Evolutionary conservation across 2,113 vertebrate species (phyloP), one percentile per base, ranked within the genome.

Genomic region (Atrichornis clamosus): DNA sequence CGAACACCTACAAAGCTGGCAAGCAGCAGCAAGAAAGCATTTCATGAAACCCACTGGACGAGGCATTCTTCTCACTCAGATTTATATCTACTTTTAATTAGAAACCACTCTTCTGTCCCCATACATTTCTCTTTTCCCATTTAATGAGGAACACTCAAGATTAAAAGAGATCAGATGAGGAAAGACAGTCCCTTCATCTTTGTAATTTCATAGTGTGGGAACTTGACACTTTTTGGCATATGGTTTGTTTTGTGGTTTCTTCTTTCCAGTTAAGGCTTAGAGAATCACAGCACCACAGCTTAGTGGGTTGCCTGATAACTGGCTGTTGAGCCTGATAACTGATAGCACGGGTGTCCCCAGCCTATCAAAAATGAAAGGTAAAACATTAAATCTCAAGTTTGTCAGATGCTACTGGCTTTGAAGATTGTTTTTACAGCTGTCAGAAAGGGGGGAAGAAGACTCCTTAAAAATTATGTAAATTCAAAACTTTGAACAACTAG

Each of bases 21-120:
- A 42, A 58, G 49, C 28, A 23, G 68, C 59, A 52, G 52, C 26
- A 58, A 67, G 50, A 49, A 78, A 21, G 11, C 47, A 23, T 27
- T 69, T 82, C 69, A 59, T 0, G 0, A 78, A 92, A 84, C 68
- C 30, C 80, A 39, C 2, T 35, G 56, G 68, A 88, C 0, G 0
- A 95, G n/a, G 73, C 28, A 19, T 18, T 74, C 56, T 55, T 63
- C 79, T 86, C 56, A 18, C 65, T 74, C 69, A 20, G 60, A 78
- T 75, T 81, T 68, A 87, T 79, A 87, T 56, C 58, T 58, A 17
- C 69, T 49, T 81, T 60, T 87, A 89, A 95, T 94, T 85, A 84
- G 63, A 87, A 93, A 75, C 27, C n/a, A 58, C 55, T 75, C 37
- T 79, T 68, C 70, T 76, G 49, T 69, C 94, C 91, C 74, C 42